Conservation (phyloP, 2,797 vertebrate genomes). For the Poeciliopsis gracilis region DNA sequence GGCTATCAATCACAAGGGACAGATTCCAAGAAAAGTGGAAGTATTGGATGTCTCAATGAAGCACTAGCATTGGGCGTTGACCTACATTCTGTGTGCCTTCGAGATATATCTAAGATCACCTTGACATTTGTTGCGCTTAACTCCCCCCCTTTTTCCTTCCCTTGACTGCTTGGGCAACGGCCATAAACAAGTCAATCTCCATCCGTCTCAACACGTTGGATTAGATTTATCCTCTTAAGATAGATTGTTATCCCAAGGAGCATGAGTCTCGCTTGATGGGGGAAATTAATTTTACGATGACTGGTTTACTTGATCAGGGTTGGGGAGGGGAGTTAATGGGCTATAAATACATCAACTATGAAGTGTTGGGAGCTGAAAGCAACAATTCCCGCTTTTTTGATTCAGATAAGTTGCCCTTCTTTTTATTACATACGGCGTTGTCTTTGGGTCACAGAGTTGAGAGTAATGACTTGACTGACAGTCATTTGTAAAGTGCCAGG, state of each 20-base stretch:
- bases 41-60: conserved; percentile 53
- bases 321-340: conserved; percentile 44
- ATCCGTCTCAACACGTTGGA: conserved; percentile 71
- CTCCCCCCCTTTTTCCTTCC: conserved; percentile 21
- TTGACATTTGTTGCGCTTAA: conserved; percentile 60
- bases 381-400: conserved; percentile 45
- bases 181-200: conserved; percentile 79
- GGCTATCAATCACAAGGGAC: conserved; percentile 62
- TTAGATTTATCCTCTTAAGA: conserved; percentile 82
- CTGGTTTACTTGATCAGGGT: conserved; percentile 78
- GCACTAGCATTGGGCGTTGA: conserved; percentile 51
- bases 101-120: conserved; percentile 66
- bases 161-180: conserved; percentile 68
- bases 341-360: conserved; percentile 59
- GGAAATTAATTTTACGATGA: conserved; percentile 82
- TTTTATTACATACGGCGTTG: conserved; percentile 53
- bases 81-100: conserved; percentile 58
- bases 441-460: conserved; percentile 56
- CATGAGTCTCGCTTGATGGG: conserved; percentile 69
- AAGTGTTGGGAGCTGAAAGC: conserved; percentile 46
- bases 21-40: conserved; percentile 48
- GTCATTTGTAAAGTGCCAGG: conserved; percentile 68
- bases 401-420: conserved; percentile 49
- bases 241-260: conserved; percentile 78
- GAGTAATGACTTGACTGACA: conserved; percentile 65